phyloP scores from a whole-genome alignment of 2,797 vertebrate species.

The Pelobates cultripes region DNA sequence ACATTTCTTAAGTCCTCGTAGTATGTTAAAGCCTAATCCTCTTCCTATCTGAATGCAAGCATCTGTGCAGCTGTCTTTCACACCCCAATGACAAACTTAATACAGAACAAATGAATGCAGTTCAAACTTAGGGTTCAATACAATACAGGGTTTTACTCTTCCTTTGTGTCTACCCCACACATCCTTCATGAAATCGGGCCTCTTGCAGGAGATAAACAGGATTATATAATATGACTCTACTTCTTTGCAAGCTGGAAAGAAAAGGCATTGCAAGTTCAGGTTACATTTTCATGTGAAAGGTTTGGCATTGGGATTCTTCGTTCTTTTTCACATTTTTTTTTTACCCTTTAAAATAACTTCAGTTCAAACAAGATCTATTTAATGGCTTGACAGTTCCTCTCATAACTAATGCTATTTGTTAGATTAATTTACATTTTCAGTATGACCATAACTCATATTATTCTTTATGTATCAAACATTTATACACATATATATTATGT shows the following conservation, averaged over 20 bases:
- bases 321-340: slow-evolving; percentile 17
- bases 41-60: slow-evolving; percentile 61
- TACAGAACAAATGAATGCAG: slow-evolving; percentile 70
- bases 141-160: slow-evolving; percentile 41
- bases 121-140: slow-evolving; percentile 63
- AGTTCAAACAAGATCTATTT: slow-evolving; percentile 31
- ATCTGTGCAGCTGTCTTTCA: slow-evolving; percentile 62
- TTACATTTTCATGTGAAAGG: slow-evolving; percentile 68
- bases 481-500: no score
- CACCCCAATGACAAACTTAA: slow-evolving; percentile 63
- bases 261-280: slow-evolving; percentile 66
- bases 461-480: no score
- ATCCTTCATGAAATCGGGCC: slow-evolving; percentile 38
- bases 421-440: no score
- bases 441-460: no score
- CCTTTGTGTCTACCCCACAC: slow-evolving; percentile 48
- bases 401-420: no score
- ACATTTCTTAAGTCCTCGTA: slow-evolving; percentile 18
- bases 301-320: slow-evolving; percentile 63
- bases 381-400: slow-evolving; percentile 30
- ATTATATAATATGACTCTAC: slow-evolving; percentile 70
- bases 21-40: slow-evolving; percentile 49
- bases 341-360: slow-evolving; percentile 18
- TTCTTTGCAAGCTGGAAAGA: slow-evolving; percentile 65
- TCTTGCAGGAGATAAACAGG: slow-evolving; percentile 71